Base-by-base conservation (phyloP, 2,888 invertebrate genomes). In the Eurytoma californica region DNA sequence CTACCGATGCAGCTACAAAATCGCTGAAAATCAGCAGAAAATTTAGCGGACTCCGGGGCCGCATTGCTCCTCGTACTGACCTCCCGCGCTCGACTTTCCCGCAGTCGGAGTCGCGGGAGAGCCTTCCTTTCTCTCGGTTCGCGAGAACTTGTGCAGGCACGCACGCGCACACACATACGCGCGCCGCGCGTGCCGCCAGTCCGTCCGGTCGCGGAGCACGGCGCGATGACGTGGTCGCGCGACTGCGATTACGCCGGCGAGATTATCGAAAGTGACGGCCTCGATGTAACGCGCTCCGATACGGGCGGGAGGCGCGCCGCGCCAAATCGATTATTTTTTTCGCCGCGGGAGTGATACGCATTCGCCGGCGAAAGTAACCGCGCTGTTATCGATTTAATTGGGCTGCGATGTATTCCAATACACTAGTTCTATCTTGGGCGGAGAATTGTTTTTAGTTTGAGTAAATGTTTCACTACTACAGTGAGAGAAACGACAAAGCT, bases 201-300 rank as follows among this genome's bases (percentile, higher is more conserved):
- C 24, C 30, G 49, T 24, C 30, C 58, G 65, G 47, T 30, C 58
- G 63, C 67, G 60, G 57, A 47, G 47, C 60, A 53, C 14, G 53
- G 60, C 53, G 61, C 53, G 63, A 63, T 39, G 39, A 63, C n/a
- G 63, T n/a, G 39, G 63, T 16, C 18, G 5, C 65, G 65, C 49
- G 5, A 18, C 12, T 47, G 66, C 58, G 72, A 58, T 78, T 61
- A 30, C 55, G 28, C 57, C 5, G 9, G 13, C 53, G 58, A 58
- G 74, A 65, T 75, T 79, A 79, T 79, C 79, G 75, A 75, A 79
- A 79, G 72, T 67, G 79, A 75, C 75, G 67, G 75, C 69, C 72
- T 72, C 55, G 79, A 72, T 72, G 79, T 76, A 76, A 79, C 75
- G 66, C 57, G 72, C 53, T 65, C 61, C 72, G 70, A 68, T 20